Percentiles rank a stretch among this genome's conserved stretches.
phyloP scores from a whole-genome alignment of 2,888 invertebrate genomes.

The Athalia circularis region DNA sequence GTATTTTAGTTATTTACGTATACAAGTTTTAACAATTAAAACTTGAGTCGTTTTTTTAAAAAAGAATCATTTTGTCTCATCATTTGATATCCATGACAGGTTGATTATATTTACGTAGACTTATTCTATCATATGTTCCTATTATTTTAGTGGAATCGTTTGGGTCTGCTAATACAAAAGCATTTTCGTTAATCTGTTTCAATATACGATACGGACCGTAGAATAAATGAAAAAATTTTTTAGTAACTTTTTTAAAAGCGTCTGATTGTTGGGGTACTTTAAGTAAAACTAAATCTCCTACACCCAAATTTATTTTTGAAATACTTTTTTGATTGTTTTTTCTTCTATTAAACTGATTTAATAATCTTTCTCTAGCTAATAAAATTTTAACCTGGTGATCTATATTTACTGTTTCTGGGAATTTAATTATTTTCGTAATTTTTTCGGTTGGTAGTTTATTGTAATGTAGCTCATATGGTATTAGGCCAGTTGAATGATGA shows the following conservation, averaged over 20 bases:
- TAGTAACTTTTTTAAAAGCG: slow-evolving; percentile 19
- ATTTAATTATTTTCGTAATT: background rate
- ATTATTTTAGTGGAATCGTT: background rate
- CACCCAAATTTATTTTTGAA: background rate
- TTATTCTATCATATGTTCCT: background rate
- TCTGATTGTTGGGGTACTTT: slow-evolving; percentile 5
- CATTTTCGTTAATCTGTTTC: background rate
- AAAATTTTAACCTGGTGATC: background rate
- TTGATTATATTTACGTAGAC: background rate
- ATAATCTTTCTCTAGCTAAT: slow-evolving; percentile 1
- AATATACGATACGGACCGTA: background rate
- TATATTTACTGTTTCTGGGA: background rate
- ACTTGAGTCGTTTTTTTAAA: too few species aligned
- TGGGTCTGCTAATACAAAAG: background rate
- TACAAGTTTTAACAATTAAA: too few species aligned
- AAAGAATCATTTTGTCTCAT: too few species aligned
- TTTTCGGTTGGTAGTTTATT: background rate
- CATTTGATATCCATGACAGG: background rate
- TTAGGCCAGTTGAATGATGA: background rate
- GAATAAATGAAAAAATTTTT: background rate
- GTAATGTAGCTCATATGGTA: background rate
- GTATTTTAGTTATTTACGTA: too few species aligned
- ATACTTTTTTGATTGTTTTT: slow-evolving; percentile 11
- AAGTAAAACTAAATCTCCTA: slow-evolving; percentile 10
- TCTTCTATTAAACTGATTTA: background rate